These are phyloP conservation scores for Gibbula magus DNA, from an alignment of 2,888 invertebrate genomes.

Conservation along the genomic window DNA sequence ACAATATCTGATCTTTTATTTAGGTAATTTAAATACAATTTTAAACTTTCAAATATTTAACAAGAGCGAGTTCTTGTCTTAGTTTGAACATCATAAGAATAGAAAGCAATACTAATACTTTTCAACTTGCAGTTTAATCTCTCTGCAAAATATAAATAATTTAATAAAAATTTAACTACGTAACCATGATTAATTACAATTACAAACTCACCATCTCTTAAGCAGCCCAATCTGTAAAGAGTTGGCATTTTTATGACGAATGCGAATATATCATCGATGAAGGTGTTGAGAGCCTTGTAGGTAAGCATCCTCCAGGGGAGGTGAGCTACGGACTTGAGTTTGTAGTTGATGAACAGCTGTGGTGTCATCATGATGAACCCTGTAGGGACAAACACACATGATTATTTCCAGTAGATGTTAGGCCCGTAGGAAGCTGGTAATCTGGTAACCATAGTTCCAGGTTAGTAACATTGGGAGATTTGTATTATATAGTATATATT, in stretches of 20 bases:
- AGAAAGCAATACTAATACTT: no score
- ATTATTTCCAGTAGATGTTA: not conserved
- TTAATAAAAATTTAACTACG: not conserved
- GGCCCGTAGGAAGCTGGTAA: no score
- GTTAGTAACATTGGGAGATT: no score
- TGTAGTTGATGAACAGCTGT: constrained; percentile 99
- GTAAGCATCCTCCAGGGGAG: constrained; percentile 99
- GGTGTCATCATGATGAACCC: constrained; percentile 99
- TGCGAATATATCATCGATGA: constrained; percentile 99
- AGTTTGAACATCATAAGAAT: no score
- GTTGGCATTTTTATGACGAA: constrained; percentile 99
- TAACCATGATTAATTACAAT: not conserved
- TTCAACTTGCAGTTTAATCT: not conserved
- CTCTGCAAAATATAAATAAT: not conserved
- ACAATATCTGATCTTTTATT: no score
- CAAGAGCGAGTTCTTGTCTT: no score
- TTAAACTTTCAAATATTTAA: no score
- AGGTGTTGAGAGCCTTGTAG: constrained; percentile 99
- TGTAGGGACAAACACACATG: constrained; percentile 60
- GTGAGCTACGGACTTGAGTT: constrained; percentile 98
- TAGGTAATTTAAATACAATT: no score
- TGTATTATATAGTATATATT: no score
- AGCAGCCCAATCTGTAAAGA: constrained; percentile 97
- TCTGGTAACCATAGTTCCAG: no score
- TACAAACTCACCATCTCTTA: constrained; percentile 86